Conservation (phyloP, 2,888 invertebrate genomes). For the Rotaria macrura region DNA sequence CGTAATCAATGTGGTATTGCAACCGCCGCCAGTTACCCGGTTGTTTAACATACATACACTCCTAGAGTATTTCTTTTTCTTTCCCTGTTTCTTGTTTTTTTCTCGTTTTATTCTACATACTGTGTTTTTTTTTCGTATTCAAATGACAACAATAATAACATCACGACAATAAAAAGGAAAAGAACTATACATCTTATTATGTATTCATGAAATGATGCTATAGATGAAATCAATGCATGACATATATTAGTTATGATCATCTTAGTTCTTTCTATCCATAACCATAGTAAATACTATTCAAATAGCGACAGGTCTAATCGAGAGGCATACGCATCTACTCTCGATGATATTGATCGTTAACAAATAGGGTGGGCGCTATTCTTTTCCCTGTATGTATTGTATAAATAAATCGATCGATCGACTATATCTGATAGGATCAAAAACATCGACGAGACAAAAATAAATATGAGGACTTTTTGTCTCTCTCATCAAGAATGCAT, state of each 20-base stretch:
- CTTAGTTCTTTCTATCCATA: background rate
- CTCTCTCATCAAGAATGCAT: background rate
- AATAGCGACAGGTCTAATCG: background rate
- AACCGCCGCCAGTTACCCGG: slow-evolving; percentile 68
- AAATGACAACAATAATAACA: background rate
- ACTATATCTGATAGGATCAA: background rate
- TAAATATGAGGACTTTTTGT: background rate
- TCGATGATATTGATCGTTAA: background rate
- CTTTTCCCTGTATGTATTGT: background rate
- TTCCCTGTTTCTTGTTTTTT: background rate
- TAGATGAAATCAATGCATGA: background rate
- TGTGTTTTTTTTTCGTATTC: background rate
- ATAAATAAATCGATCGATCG: background rate
- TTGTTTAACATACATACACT: slow-evolving; percentile 56
- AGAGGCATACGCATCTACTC: background rate
- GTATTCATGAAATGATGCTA: background rate
- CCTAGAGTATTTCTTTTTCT: background rate
- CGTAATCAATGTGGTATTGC: slow-evolving; percentile 79
- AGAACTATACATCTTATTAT: background rate
- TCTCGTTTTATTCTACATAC: background rate
- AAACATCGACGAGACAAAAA: background rate
- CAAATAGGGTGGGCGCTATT: background rate
- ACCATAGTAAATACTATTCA: background rate
- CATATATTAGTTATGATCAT: background rate
- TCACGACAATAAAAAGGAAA: background rate